A percentile compares a stretch with the other conserved stretches of the same genome.
These are phyloP conservation scores for Lithophane leautieri DNA, from an alignment of 2,888 invertebrate genomes.

Conservation along the genomic window DNA sequence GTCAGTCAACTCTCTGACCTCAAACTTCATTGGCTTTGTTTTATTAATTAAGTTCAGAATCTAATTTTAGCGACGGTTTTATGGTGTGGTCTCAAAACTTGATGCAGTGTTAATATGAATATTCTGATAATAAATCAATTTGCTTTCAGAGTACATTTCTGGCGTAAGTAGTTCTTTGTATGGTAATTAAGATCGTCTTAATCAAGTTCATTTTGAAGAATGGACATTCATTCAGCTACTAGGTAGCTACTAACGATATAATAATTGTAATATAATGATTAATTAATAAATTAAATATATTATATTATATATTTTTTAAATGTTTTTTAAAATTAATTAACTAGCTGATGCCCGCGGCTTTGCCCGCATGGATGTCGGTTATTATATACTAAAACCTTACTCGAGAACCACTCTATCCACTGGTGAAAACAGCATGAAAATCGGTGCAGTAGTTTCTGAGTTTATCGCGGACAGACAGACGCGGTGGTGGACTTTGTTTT, in stretches of 20 bases:
- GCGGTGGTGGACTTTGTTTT: too few relatives aligned
- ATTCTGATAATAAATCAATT: slow-evolving; percentile 1
- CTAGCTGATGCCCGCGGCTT: too few relatives aligned
- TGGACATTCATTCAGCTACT: neutral
- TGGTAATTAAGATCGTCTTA: slow-evolving; percentile 5
- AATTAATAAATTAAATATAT: too few relatives aligned
- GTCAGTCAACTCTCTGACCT: slow-evolving; percentile 20
- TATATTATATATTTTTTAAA: too few relatives aligned
- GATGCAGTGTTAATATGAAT: neutral
- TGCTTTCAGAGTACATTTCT: slow-evolving; percentile 1
- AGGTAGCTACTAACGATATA: neutral
- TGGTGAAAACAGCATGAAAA: too few relatives aligned
- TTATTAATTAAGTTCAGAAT: slow-evolving; percentile 24
- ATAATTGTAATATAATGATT: too few relatives aligned
- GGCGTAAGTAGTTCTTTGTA: neutral
- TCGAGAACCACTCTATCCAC: too few relatives aligned
- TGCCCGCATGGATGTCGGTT: too few relatives aligned
- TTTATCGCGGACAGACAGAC: too few relatives aligned
- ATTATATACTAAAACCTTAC: too few relatives aligned
- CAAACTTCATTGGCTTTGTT: neutral
- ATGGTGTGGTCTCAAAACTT: neutral
- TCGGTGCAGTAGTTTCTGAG: too few relatives aligned
- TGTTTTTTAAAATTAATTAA: too few relatives aligned
- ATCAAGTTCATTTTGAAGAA: neutral
- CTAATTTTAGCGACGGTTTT: slow-evolving; percentile 24